Conservation (phyloP, 1,140 invertebrate genomes). For the Drosophila ercepeae region DNA sequence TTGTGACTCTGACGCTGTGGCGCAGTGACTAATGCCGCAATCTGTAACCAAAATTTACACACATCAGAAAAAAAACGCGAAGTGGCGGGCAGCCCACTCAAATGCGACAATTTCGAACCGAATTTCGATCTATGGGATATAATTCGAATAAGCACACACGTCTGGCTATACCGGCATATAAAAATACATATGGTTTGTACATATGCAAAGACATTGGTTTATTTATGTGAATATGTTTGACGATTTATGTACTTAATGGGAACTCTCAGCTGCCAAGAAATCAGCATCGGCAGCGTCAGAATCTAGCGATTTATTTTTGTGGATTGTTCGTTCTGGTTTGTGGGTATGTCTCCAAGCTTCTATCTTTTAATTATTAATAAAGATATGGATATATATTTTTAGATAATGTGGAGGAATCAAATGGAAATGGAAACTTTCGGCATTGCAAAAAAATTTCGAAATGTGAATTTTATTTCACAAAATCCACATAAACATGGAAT, state of each 20-base stretch:
- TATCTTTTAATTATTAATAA: constrained; percentile 57
- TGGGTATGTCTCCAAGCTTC: constrained; percentile 37
- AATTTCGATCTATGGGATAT: not conserved
- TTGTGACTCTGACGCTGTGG: not conserved
- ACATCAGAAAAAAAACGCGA: not conserved
- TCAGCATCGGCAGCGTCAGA: constrained; percentile 13
- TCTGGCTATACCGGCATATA: not conserved
- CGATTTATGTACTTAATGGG: constrained; percentile 62
- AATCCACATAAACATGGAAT: constrained; percentile 8
- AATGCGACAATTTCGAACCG: constrained; percentile 5
- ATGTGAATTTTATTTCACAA: not conserved
- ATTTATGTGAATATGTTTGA: constrained; percentile 24
- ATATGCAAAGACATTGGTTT: constrained; percentile 10
- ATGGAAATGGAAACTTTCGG: constrained; percentile 43
- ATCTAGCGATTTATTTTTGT: constrained; percentile 20
- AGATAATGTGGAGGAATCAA: constrained; percentile 42
- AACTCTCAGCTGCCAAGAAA: constrained; percentile 61
- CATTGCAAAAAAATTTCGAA: constrained; percentile 14
- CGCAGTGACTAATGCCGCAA: constrained; percentile 23
- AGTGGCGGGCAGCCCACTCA: constrained; percentile 3
- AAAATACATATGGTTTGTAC: constrained; percentile 1
- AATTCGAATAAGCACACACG: constrained; percentile 1
- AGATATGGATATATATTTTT: constrained; percentile 70
- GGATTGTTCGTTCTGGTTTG: constrained; percentile 44
- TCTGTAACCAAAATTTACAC: constrained; percentile 20